These are phyloP conservation scores for Chrysopa pallens DNA, from an alignment of 1,140 invertebrate genomes.

Conservation along the genomic window DNA sequence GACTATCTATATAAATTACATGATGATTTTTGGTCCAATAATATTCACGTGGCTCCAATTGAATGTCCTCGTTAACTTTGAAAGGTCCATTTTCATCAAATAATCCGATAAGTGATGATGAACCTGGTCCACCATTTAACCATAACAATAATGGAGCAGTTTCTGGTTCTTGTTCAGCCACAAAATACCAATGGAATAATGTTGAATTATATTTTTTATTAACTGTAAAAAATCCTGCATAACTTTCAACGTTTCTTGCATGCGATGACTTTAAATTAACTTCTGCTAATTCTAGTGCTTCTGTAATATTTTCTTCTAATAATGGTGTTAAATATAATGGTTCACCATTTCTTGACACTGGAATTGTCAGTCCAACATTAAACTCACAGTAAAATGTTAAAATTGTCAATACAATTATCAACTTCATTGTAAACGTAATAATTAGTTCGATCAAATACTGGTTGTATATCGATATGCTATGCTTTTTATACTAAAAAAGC, in stretches of 20 bases:
- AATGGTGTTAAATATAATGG: conserved; percentile 45
- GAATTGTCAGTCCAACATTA: too few relatives aligned
- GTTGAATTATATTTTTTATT: conserved; percentile 61
- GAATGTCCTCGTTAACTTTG: conserved; percentile 35
- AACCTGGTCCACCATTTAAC: conserved; percentile 71
- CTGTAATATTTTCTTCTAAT: conserved; percentile 30
- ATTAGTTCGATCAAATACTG: too few relatives aligned
- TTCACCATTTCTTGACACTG: conserved; percentile 4
- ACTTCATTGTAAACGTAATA: too few relatives aligned
- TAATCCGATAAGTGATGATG: conserved; percentile 58
- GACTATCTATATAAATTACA: conserved; percentile 74
- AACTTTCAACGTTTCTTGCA: conserved; percentile 21
- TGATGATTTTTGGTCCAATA: conserved; percentile 59
- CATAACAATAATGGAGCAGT: conserved; percentile 60
- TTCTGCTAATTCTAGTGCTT: conserved; percentile 18
- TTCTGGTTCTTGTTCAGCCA: conserved; percentile 28
- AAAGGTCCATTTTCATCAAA: conserved; percentile 73
- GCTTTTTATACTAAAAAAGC: too few relatives aligned
- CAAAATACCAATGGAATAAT: conserved; percentile 83
- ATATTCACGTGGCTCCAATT: conserved; percentile 33
- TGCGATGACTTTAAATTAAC: conserved; percentile 20
- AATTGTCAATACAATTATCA: too few relatives aligned
- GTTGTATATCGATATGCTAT: too few relatives aligned
- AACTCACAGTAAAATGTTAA: too few relatives aligned
- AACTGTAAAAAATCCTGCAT: conserved; percentile 54